Base-by-base conservation (phyloP, 2,113 vertebrate species). In the Sander vitreus region DNA sequence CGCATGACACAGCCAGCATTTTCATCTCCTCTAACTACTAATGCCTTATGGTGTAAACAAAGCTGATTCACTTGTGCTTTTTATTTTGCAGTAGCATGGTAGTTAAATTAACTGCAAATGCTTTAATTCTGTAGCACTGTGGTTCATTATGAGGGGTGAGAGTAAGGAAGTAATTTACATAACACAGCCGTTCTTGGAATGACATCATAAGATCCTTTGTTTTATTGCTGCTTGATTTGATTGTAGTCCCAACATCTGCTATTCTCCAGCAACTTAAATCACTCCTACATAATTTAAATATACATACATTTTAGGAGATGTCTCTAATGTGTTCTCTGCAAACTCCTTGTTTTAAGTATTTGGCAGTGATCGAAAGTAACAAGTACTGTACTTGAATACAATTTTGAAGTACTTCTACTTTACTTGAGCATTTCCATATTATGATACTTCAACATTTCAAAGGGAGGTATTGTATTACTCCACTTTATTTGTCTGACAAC, bases 181-280 rank as follows among this genome's bases (percentile, higher is more conserved):
- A 39, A 58, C 70, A 84, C 77, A 85, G 84, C 73, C 81, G 84
- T 78, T 83, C 63, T 18, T 2, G n/a, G 39, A 27, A 23, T 77
- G 25, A 76, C 76, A 65, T 79, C 83, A 68, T 62, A 36, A 18
- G 3, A 73, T 47, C 57, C 67, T 83, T 78, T 71, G 59, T 68
- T 86, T 69, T 64, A 47, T 78, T 64, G n/a, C 19, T 58, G 7
- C 47, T 73, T 85, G 43, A 55, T 75, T 57, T 81, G 6, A 53
- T 73, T 85, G 30, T 21, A 0, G 18, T 71, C 36, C 45, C 36
- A 67, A 70, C 71, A 72, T 81, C 74, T 78, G 65, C 48, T 76
- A 15, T 76, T 74, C 27, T 86, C 14, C 64, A 58, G 10, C 14
- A 50, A 23, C 57, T 67, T 69, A 8, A 53, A 71, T 54, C 11